Base-by-base conservation (phyloP, 1,140 invertebrate species). In the Piezodorus guildinii region DNA sequence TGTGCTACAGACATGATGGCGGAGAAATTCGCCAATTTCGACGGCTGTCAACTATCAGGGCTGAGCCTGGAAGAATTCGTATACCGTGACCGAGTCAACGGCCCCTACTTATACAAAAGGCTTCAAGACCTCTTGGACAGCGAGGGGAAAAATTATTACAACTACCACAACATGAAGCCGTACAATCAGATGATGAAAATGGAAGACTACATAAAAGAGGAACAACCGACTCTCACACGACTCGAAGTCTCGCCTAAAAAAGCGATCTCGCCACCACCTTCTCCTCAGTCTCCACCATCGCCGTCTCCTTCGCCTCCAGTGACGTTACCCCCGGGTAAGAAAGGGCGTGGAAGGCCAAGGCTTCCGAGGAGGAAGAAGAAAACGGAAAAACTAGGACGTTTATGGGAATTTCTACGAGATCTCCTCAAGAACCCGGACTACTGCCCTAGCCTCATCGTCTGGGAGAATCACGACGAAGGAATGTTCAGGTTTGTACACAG, bases 401-500 rank as follows among this genome's bases (percentile, higher is more conserved):
- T 87, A 69, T 91, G 78, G 81, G 88, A 92, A 74, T 92, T 91
- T 72, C 85, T 92, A 64, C 78, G 87, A 67, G 86, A 91, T 73
- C 77, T 91, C 14, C 74, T 93, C 17, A 79, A 86, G 49, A 83
- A 90, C 70, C 79, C 82, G 17, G 79, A 82, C 63, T 88, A 86
- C 44, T 90, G 88, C 74, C 89, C 90, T 3, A 83, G 81, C 63
- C 78, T 89, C 49, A 88, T 92, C 65, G 85, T 87, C 72, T 95
- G 91, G 91, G 91, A 94, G 72, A 84, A 94, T 73, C 83, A 88
- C 69, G 82, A 85, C 25, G 80, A 86, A 67, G 90, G 90, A 0
- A 86, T 88, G 65, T 95, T 95, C 76, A 85, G 90, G 61, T 94
- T 95, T 68, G 89, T 94, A 1, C 84, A 90, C 69, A 90, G 88